Evolutionary conservation across 2,113 vertebrate genomes (phyloP).

Genomic region (Crotalus viridis): DNA sequence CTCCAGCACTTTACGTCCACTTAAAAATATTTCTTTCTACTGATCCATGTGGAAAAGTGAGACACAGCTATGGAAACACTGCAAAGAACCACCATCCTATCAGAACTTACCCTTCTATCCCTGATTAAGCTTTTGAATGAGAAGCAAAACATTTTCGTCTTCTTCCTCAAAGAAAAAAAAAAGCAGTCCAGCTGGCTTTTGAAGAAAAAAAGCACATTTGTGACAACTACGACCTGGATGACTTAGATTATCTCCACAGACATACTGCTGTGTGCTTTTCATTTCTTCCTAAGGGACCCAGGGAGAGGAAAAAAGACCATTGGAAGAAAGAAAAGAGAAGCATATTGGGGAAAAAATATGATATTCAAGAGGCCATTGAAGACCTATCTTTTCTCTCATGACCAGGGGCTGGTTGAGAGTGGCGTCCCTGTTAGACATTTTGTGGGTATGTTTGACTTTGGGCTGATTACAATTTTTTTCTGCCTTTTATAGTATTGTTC

Average conservation of each 20-base stretch:
- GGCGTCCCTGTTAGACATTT: not conserved
- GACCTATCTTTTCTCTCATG: not conserved
- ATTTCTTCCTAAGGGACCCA: not conserved
- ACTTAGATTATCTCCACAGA: not conserved
- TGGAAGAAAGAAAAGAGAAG: not conserved
- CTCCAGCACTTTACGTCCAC: not conserved
- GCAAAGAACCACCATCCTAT: too few relatives aligned
- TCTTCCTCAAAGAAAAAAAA: not conserved
- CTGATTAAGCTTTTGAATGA: not conserved
- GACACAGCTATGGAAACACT: not conserved
- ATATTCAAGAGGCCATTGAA: not conserved
- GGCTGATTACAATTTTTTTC: not conserved
- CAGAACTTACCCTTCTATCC: not conserved
- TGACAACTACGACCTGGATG: not conserved
- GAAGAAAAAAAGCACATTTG: not conserved
- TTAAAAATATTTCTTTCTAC: not conserved
- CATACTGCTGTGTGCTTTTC: not conserved
- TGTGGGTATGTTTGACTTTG: not conserved
- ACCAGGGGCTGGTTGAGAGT: not conserved
- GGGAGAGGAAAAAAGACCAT: not conserved
- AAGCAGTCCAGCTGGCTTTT: too few relatives aligned
- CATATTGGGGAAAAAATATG: not conserved
- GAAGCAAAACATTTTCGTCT: not conserved
- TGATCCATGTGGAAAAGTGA: not conserved
- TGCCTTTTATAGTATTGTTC: not conserved